Evolutionary conservation across 2,888 invertebrate genomes (phyloP), one percentile per base, ranked within the genome.

Genomic region (Sinopyrophorus schimmeli): DNA sequence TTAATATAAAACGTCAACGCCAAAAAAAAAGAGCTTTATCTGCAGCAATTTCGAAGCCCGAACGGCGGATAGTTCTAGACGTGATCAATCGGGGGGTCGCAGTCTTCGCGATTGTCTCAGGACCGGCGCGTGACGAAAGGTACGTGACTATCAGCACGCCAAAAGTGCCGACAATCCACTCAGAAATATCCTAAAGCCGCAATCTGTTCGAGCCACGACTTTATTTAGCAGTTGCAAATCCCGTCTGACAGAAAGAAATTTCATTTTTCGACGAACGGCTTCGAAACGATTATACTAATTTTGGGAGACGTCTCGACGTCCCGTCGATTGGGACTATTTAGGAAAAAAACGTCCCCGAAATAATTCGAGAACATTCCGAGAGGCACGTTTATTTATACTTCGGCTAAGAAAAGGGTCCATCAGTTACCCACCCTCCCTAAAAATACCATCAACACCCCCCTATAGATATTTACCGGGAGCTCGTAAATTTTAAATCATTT

Each of bases 81-180:
- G 41, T 41, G 41, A 41, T 41, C 31, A 41, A 41, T 41, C 41
- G 21, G 32, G 30, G 18, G 18, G 18, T 41, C 41, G 14, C n/a
- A 18, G 20, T 32, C 31, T 41, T 41, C 31, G 24, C 30, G 31
- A 41, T 41, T 41, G 41, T 41, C 41, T 41, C 30, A 23, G 31
- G 30, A 30, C 41, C 23, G 28, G 15, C 20, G 31, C 30, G 41
- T 41, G 31, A 41, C 23, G 41, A 20, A 41, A 21, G 31, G 24
- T 41, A 41, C 41, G 41, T 41, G 41, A 41, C 41, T 24, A 32
- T 32, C 31, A 32, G 30, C 15, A 31, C 16, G 10, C 28, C 40
- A 10, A 30, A 31, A 30, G 15, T 23, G 23, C 21, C 30, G 31
- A 32, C 21, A 41, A 18, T 37, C 37, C 37, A 12, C 15, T 21